These are phyloP conservation scores for Hemicentrotus pulcherrimus DNA, from an alignment of 35 echinoderm and acorn worm genomes.

Conservation along the genomic window DNA sequence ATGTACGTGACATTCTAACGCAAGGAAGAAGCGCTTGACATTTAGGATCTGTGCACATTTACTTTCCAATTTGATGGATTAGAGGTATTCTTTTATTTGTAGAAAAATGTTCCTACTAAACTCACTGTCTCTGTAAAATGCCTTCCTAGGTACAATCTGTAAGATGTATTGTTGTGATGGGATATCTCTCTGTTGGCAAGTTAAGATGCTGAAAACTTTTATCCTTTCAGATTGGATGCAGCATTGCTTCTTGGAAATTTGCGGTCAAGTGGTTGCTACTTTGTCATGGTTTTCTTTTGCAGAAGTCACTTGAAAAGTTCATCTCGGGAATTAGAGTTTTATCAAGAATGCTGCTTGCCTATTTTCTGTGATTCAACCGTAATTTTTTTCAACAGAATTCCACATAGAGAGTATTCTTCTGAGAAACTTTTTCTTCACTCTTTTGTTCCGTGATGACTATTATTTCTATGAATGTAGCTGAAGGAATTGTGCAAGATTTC, in stretches of 20 bases:
- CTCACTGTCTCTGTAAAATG: not conserved
- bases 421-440: too few species aligned
- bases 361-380: too few species aligned
- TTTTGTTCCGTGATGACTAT: not conserved
- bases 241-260: not conserved
- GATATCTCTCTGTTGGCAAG: not conserved
- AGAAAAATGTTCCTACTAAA: not conserved
- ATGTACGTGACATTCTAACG: not conserved
- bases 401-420: too few species aligned
- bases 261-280: not conserved
- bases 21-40: not conserved
- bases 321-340: not conserved
- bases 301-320: not conserved
- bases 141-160: not conserved
- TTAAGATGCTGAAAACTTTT: too few species aligned
- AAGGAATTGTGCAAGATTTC: not conserved
- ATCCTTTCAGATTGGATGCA: not conserved
- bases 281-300: not conserved
- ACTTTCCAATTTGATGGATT: not conserved
- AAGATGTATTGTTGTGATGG: not conserved
- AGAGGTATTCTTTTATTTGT: not conserved
- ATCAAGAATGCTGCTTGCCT: too few species aligned
- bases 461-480: not conserved
- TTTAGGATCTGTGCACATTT: not conserved
- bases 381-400: too few species aligned